Evolutionary conservation across 2,797 vertebrate genomes (phyloP).

Genomic region (Galaxias olidus): DNA sequence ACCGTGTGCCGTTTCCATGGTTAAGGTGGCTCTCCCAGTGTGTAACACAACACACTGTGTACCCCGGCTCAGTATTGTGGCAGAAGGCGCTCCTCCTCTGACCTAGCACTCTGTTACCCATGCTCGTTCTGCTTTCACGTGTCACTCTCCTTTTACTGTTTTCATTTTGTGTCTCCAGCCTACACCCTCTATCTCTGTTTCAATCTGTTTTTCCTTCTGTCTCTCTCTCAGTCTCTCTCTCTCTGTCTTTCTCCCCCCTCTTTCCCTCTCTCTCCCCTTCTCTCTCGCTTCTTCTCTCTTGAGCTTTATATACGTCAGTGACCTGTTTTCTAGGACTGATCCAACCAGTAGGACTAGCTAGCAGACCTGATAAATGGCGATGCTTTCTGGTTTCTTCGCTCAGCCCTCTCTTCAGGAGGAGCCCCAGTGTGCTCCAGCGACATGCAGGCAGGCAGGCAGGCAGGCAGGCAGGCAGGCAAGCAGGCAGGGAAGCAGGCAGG

Average conservation of each 20-base stretch:
- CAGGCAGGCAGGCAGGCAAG: too few relatives aligned
- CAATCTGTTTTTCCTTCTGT: not conserved
- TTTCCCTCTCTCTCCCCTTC: not conserved
- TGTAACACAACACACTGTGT: conserved; percentile 54
- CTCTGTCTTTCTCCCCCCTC: not conserved
- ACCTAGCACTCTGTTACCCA: not conserved
- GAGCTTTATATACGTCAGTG: not conserved
- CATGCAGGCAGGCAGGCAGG: conserved; percentile 7
- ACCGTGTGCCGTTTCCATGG: conserved; percentile 68
- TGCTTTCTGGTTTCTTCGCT: too few relatives aligned
- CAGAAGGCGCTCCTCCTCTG: not conserved
- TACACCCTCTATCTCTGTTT: conserved; percentile 8
- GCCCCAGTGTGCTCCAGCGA: not conserved
- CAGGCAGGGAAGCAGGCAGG: too few relatives aligned
- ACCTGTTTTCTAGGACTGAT: not conserved
- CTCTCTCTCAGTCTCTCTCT: not conserved
- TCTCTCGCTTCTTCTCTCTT: not conserved
- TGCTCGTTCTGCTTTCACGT: not conserved
- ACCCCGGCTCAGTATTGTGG: conserved; percentile 28
- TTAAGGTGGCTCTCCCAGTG: conserved; percentile 50
- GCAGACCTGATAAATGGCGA: not conserved
- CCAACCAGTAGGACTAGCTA: not conserved
- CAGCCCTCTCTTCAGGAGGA: not conserved
- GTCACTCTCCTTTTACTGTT: conserved; percentile 9
- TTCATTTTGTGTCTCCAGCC: conserved; percentile 8